Conservation (phyloP, 2,797 vertebrate species). For the Selene dorsalis region DNA sequence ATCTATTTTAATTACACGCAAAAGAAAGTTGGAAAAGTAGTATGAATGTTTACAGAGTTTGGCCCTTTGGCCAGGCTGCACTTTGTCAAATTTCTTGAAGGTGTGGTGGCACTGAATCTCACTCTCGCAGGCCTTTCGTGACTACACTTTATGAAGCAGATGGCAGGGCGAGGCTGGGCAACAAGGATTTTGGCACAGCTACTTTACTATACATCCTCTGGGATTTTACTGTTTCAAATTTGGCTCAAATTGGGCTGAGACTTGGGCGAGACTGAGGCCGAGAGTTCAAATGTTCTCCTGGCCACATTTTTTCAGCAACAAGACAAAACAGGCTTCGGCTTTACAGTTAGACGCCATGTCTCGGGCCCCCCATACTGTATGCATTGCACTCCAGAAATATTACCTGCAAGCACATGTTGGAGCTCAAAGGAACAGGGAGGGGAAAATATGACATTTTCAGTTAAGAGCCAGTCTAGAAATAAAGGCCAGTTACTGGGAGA, state of each 20-base stretch:
- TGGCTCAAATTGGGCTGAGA: constrained; percentile 56
- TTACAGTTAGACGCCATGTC: constrained; percentile 21
- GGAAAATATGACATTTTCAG: constrained; percentile 62
- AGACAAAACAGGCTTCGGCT: constrained; percentile 56
- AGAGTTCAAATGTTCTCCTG: constrained; percentile 64
- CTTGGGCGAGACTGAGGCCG: constrained; percentile 62
- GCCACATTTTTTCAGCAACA: constrained; percentile 55
- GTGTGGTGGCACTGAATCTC: constrained; percentile 64
- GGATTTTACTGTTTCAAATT: constrained; percentile 70
- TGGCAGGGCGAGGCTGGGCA: constrained; percentile 71
- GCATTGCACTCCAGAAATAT: constrained; percentile 46
- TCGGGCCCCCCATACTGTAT: background rate
- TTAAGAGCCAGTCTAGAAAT: constrained; percentile 62
- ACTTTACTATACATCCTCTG: constrained; percentile 70
- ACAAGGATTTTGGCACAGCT: constrained; percentile 63
- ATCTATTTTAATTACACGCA: constrained; percentile 28
- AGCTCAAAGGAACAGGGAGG: constrained; percentile 39
- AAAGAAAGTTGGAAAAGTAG: constrained; percentile 39
- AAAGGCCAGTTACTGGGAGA: constrained; percentile 59
- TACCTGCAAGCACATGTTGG: constrained; percentile 63
- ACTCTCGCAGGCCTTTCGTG: constrained; percentile 61
- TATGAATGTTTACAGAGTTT: constrained; percentile 49
- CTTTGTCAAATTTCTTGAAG: constrained; percentile 61
- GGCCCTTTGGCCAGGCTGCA: constrained; percentile 8
- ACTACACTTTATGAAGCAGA: constrained; percentile 75